phyloP scores from a whole-genome alignment of 2,888 invertebrate genomes.

The Halictus quadricinctus region DNA sequence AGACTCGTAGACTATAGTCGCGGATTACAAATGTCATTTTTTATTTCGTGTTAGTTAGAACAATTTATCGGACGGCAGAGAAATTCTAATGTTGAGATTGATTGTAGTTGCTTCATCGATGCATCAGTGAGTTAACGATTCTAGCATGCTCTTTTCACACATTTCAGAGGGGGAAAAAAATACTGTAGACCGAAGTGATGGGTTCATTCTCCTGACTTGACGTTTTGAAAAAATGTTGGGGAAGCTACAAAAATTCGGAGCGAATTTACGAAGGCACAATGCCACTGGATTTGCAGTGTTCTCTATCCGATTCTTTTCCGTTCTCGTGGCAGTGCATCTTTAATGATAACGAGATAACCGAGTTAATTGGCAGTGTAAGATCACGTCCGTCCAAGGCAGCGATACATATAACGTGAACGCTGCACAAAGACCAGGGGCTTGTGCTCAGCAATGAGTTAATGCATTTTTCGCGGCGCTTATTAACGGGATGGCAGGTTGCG shows the following conservation, averaged over 20 bases:
- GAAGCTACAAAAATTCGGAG: no score
- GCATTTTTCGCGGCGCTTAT: conserved; percentile 57
- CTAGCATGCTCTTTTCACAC: no score
- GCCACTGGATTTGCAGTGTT: neutral
- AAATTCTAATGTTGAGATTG: neutral
- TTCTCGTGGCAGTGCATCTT: neutral
- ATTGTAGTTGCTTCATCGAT: no score
- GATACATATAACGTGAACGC: neutral
- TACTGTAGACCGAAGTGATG: no score
- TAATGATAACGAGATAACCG: neutral
- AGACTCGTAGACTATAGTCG: no score
- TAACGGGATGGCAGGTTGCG: conserved; percentile 40
- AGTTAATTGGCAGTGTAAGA: neutral
- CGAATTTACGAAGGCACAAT: neutral
- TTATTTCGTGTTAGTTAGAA: no score
- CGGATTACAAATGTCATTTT: no score
- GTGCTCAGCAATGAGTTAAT: conserved; percentile 53
- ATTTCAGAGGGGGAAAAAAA: no score
- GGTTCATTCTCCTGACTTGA: no score
- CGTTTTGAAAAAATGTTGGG: no score
- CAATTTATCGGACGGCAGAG: neutral
- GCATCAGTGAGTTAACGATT: no score
- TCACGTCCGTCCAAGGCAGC: neutral
- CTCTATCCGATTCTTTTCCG: neutral
- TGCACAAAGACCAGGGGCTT: neutral